phyloP scores from a whole-genome alignment of 2,888 invertebrate genomes.

The Palloptera scutellata region DNA sequence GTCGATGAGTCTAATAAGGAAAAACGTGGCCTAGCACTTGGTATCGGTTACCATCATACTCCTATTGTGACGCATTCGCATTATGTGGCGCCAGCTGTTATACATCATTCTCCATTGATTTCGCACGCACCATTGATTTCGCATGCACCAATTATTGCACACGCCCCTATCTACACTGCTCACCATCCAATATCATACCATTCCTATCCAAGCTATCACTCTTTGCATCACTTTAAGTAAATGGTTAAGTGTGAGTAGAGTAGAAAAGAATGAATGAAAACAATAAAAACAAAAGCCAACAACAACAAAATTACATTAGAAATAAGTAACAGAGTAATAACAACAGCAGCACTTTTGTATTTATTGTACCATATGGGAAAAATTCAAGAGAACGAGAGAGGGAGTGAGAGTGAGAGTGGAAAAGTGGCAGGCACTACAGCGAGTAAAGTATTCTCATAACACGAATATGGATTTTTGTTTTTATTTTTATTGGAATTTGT shows the following conservation, averaged over 20 bases:
- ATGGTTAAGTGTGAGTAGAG: background rate
- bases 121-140: slow-evolving; percentile 46
- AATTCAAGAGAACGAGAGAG: background rate
- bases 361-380: no score
- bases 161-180: slow-evolving; percentile 38
- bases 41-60: slow-evolving; percentile 56
- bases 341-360: background rate
- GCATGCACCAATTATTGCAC: slow-evolving; percentile 48
- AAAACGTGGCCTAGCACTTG: slow-evolving; percentile 55
- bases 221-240: slow-evolving; percentile 51
- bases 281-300: slow-evolving; percentile 8
- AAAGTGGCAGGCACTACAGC: background rate
- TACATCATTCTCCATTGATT: slow-evolving; percentile 50
- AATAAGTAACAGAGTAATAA: slow-evolving; percentile 2
- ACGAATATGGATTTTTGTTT: no score
- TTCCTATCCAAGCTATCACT: slow-evolving; percentile 52
- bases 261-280: background rate
- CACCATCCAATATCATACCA: slow-evolving; percentile 41
- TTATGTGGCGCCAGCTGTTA: slow-evolving; percentile 51
- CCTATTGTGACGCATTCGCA: slow-evolving; percentile 53
- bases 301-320: slow-evolving; percentile 7
- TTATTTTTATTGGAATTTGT: no score
- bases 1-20: slow-evolving; percentile 49
- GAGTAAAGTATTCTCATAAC: no score
- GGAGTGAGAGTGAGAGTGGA: background rate